phyloP scores from a whole-genome alignment of 2,888 invertebrate species.

The Drosophila lutescens region DNA sequence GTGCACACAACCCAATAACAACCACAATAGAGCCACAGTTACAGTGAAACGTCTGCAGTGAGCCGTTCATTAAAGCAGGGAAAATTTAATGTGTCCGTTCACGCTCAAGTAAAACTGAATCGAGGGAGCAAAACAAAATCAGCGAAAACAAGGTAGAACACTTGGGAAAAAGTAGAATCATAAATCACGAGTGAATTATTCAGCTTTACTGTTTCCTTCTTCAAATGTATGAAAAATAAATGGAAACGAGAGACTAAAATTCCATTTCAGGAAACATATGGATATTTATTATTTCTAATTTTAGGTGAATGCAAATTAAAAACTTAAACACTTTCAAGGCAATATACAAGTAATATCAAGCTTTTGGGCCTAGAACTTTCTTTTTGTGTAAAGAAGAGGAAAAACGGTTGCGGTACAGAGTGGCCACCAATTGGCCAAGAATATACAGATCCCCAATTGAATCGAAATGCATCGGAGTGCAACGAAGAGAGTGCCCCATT shows the following conservation, averaged over 20 bases:
- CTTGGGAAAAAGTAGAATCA: conserved; percentile 13
- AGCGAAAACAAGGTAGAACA: conserved; percentile 58
- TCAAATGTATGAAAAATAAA: background rate
- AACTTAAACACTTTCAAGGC: no score
- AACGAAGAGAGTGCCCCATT: conserved; percentile 47
- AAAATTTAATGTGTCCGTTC: conserved; percentile 71
- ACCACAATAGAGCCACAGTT: conserved; percentile 23
- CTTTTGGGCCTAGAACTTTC: background rate
- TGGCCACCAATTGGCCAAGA: conserved; percentile 45
- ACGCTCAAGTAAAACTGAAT: conserved; percentile 78
- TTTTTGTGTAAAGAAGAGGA: conserved; percentile 21
- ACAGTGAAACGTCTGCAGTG: conserved; percentile 37
- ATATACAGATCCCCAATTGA: conserved; percentile 30
- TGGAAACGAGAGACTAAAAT: no score
- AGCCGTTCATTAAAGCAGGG: conserved; percentile 75
- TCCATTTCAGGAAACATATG: no score
- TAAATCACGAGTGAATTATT: background rate
- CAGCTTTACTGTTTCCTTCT: background rate
- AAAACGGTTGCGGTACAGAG: conserved; percentile 40
- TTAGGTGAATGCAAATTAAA: no score
- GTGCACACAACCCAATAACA: conserved; percentile 34
- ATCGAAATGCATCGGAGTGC: conserved; percentile 61
- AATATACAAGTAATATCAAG: no score
- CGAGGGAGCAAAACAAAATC: conserved; percentile 60
- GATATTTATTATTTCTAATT: no score